A percentile compares a stretch with the other conserved stretches of the same genome.
Conservation (phyloP, 1,140 invertebrate species). For the Planococcus citri region DNA sequence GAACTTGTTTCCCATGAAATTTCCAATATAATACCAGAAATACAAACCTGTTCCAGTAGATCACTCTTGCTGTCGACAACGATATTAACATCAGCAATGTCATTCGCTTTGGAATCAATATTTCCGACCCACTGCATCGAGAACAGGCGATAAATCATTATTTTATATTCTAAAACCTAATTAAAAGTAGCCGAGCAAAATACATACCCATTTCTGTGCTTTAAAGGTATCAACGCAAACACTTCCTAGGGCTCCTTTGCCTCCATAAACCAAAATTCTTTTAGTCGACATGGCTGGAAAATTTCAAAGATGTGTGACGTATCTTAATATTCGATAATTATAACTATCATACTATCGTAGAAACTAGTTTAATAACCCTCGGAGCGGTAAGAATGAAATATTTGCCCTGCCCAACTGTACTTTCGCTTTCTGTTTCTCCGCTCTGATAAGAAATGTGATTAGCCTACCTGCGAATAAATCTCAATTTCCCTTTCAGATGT, state of each 20-base stretch:
- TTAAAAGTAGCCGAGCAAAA: conserved; percentile 19
- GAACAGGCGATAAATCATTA: conserved; percentile 19
- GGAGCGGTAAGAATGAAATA: no score
- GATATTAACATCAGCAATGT: conserved; percentile 80
- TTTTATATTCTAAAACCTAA: background rate
- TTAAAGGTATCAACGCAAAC: conserved; percentile 79
- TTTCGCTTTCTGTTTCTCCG: no score
- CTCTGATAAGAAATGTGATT: no score
- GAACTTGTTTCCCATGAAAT: no score
- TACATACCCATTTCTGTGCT: conserved; percentile 69
- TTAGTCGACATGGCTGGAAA: conserved; percentile 32
- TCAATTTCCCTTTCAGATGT: no score
- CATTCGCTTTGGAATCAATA: conserved; percentile 80
- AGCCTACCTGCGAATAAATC: no score
- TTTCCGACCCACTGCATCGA: conserved; percentile 78
- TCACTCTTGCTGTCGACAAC: conserved; percentile 59
- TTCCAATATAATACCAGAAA: background rate
- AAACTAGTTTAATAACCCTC: no score
- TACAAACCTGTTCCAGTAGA: conserved; percentile 64
- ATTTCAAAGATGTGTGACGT: background rate
- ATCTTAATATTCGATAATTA: no score
- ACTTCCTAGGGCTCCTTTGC: conserved; percentile 82
- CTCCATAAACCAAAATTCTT: conserved; percentile 82
- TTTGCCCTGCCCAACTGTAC: no score
- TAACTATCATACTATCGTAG: no score